phyloP scores from a whole-genome alignment of 2,797 vertebrate genomes.

The Setipinna tenuifilis region DNA sequence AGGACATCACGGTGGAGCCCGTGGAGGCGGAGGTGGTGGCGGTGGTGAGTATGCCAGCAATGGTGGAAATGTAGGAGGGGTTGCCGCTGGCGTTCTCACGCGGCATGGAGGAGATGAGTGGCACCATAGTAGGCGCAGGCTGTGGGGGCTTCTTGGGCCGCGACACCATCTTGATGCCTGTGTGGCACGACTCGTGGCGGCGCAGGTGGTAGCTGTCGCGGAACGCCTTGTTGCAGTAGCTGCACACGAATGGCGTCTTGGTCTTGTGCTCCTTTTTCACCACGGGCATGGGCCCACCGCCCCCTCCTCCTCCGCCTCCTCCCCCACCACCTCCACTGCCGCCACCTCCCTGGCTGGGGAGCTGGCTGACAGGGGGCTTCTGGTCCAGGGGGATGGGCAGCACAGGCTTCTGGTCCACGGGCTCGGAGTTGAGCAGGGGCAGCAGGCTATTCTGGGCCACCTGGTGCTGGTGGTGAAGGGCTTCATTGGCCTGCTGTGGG shows the following conservation, averaged over 20 bases:
- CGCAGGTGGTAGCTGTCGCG: conserved; percentile 99
- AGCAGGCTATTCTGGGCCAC: conserved; percentile 96
- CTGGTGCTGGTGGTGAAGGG: conserved; percentile 98
- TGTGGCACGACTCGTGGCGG: conserved; percentile 98
- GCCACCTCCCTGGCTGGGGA: conserved; percentile 61
- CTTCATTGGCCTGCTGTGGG: conserved; percentile 90
- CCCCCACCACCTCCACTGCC: conserved; percentile 66
- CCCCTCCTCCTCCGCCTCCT: conserved; percentile 41
- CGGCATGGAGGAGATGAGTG: conserved; percentile 91
- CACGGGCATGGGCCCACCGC: conserved; percentile 68
- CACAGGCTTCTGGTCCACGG: conserved; percentile 94
- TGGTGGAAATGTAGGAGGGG: conserved; percentile 89
- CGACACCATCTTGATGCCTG: conserved; percentile 98
- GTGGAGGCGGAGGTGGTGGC: conserved; percentile 92
- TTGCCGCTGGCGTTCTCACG: conserved; percentile 86
- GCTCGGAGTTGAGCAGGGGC: conserved; percentile 95
- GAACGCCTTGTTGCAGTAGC: conserved; percentile 99
- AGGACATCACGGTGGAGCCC: conserved; percentile 74
- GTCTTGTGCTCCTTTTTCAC: conserved; percentile 97
- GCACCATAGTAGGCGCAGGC: conserved; percentile 89
- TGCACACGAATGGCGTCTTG: conserved; percentile 97
- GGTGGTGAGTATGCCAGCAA: conserved; percentile 93
- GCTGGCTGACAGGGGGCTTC: conserved; percentile 90
- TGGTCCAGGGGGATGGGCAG: conserved; percentile 95
- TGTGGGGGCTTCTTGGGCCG: conserved; percentile 91